These are phyloP conservation scores for Drosophila putrida DNA, from an alignment of 2,888 invertebrate genomes.

Conservation along the genomic window DNA sequence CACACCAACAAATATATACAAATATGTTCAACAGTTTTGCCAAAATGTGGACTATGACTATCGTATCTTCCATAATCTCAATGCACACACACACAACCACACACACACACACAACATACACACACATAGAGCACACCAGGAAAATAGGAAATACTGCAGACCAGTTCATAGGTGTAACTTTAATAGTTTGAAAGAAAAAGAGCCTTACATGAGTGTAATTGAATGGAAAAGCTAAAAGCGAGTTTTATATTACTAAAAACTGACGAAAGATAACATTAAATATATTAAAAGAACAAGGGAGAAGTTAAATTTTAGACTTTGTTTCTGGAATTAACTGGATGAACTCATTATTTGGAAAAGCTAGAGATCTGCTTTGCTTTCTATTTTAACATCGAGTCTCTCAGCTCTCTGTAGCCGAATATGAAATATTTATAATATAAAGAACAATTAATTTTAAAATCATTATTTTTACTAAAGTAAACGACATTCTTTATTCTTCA, in stretches of 20 bases:
- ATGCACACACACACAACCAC: conserved; percentile 36
- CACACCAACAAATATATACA: conserved; percentile 19
- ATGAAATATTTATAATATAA: no score
- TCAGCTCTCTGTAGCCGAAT: no score
- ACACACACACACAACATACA: conserved; percentile 24
- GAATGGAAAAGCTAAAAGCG: background rate
- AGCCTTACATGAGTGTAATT: conserved; percentile 39
- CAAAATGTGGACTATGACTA: conserved; percentile 85
- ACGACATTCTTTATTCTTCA: background rate
- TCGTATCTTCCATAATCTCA: conserved; percentile 84
- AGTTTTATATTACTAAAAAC: no score
- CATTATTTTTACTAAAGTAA: background rate
- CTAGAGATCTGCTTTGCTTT: no score
- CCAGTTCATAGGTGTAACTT: conserved; percentile 12
- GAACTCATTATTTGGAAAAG: no score
- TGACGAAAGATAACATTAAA: no score
- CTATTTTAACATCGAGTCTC: no score
- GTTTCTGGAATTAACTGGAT: no score
- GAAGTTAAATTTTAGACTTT: no score
- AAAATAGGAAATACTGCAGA: conserved; percentile 7
- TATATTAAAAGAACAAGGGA: no score
- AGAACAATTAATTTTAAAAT: background rate
- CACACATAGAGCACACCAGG: conserved; percentile 23
- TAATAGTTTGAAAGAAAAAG: background rate
- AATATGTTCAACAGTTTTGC: conserved; percentile 82